A percentile compares a stretch with the other conserved stretches of the same genome.
Conservation (phyloP, 1,140 invertebrate genomes). For the Drosophila kepulauana region DNA sequence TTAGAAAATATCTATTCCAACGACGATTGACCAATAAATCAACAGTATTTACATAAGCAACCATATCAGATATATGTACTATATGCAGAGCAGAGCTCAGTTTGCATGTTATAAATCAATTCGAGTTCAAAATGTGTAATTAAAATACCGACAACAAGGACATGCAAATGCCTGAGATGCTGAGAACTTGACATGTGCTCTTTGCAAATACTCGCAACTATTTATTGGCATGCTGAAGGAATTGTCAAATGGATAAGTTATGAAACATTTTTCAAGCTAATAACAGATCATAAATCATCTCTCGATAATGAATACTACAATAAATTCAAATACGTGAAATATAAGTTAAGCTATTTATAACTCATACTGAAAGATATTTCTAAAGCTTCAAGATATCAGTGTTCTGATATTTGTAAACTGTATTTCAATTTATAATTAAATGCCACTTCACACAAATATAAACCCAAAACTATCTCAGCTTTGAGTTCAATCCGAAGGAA, state of each 20-base stretch:
- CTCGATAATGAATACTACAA: background rate
- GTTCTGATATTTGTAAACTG: too few relatives aligned
- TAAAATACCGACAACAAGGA: slow-evolving; percentile 33
- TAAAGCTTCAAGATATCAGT: too few relatives aligned
- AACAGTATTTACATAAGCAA: slow-evolving; percentile 18
- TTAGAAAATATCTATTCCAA: slow-evolving; percentile 33
- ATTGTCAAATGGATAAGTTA: background rate
- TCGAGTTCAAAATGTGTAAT: slow-evolving; percentile 74
- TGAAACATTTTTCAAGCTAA: background rate
- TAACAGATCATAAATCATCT: background rate
- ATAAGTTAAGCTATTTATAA: background rate
- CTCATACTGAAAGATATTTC: too few relatives aligned
- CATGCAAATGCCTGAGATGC: slow-evolving; percentile 28
- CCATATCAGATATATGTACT: background rate
- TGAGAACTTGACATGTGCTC: background rate
- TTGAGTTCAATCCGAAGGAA: background rate
- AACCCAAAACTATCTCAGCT: slow-evolving; percentile 1
- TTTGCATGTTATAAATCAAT: slow-evolving; percentile 64
- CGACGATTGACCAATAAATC: slow-evolving; percentile 32
- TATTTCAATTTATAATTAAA: too few relatives aligned
- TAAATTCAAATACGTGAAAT: background rate
- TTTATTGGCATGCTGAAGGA: background rate
- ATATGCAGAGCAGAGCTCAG: background rate
- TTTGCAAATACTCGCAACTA: background rate
- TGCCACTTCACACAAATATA: background rate